Conservation (phyloP, 2,888 invertebrate genomes). For the Idaea straminata region DNA sequence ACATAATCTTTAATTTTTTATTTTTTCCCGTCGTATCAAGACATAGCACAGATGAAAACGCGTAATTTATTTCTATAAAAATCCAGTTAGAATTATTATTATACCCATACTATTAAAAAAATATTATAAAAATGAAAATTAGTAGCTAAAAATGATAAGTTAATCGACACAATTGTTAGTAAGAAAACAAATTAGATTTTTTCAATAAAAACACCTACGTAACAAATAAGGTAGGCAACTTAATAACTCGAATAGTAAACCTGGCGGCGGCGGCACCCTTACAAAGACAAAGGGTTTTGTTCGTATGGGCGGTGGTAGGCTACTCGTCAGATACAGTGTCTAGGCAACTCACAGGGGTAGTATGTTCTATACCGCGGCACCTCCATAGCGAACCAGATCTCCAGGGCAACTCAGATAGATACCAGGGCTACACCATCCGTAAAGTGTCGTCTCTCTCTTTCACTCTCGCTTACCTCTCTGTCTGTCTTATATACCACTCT, state of each 20-base stretch:
- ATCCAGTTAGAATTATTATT: not conserved
- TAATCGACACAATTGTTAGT: not conserved
- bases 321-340: not conserved
- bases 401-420: conserved; percentile 70
- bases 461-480: conserved; percentile 30
- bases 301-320: not conserved
- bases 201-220: not conserved
- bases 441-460: conserved; percentile 36
- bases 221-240: not conserved
- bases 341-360: conserved; percentile 69
- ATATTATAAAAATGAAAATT: not conserved
- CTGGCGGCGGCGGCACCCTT: not conserved
- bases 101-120: not conserved
- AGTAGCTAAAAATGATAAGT: not conserved
- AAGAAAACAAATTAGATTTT: too few species aligned
- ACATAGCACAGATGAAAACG: too few species aligned
- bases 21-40: too few species aligned
- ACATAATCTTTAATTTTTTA: too few species aligned
- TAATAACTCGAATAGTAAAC: not conserved
- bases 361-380: conserved; percentile 75
- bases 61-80: not conserved
- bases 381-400: conserved; percentile 74
- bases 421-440: conserved; percentile 44
- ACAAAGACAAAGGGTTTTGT: not conserved
- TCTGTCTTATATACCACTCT: conserved; percentile 26